Base-by-base conservation (phyloP, 2,113 vertebrate species). In the Limnothrissa miodon region DNA sequence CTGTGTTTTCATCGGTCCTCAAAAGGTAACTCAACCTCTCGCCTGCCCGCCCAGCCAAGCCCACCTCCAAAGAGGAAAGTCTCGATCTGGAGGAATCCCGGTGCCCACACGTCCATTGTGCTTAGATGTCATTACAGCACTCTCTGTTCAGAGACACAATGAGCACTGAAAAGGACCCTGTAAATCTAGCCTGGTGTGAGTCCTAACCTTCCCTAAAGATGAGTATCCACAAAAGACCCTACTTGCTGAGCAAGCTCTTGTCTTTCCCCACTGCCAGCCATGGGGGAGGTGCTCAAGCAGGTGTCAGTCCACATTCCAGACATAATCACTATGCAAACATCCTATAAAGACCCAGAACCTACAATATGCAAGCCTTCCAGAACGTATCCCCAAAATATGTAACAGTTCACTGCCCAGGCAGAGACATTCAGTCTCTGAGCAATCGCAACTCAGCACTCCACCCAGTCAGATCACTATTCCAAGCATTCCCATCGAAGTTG, bases 301-400 rank as follows among this genome's bases (percentile, higher is more conserved):
- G 91, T 89, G 89, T 82, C 87, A 87, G 84, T 46, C 36, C 84
- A 83, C 90, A 91, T 89, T 92, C 88, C 88, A 89, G 82, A 88
- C 82, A 89, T 89, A 86, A 90, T 90, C 90, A 87, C 87, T 87
- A 89, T 90, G 91, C 89, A 91, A 91, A 92, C 89, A 91, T 79
- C 86, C 83, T 10, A 78, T 79, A 66, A 84, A 39, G 86, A 83
- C 86, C 87, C 89, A 88, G 86, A 88, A 86, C 84, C 83, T 86
- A 82, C 90, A 91, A 89, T 33, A 1, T 36, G 33, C 33, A 1
- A 74, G 33, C 33, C 89, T 91, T 88, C 81, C 45, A 92, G 90
- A 91, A 90, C 88, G 82, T 1, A 48, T 15, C 46, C 89, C 87
- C 87, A 56, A 81, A 46, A 82, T 85, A 84, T 85, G 85, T 48